Percentiles rank a stretch among this genome's conserved stretches.
phyloP scores from a whole-genome alignment of 1,140 invertebrate genomes.

The Sipha flava region DNA sequence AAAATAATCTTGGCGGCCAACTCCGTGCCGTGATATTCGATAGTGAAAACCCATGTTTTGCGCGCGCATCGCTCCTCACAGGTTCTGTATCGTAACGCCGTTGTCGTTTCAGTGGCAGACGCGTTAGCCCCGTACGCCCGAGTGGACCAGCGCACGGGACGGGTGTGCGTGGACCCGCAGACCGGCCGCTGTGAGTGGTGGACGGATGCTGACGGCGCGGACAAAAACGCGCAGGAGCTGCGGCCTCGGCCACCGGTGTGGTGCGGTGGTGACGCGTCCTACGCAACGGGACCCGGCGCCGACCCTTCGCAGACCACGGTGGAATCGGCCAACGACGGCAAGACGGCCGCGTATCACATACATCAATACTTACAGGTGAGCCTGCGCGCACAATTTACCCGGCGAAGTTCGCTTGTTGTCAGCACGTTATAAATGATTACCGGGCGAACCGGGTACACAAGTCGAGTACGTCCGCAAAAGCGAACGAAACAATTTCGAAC shows the following conservation, averaged over 20 bases:
- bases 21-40: too few relatives aligned
- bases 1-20: too few relatives aligned
- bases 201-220: neutral
- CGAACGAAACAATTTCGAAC: too few relatives aligned
- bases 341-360: constrained; percentile 92
- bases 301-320: constrained; percentile 93
- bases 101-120: constrained; percentile 54
- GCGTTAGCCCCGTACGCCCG: constrained; percentile 63
- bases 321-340: constrained; percentile 96
- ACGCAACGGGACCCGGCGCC: constrained; percentile 63
- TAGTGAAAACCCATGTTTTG: too few relatives aligned
- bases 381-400: too few relatives aligned
- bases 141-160: neutral
- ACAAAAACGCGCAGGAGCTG: constrained; percentile 75
- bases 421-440: too few relatives aligned
- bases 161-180: constrained; percentile 69
- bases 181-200: constrained; percentile 63
- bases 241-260: constrained; percentile 97
- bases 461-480: too few relatives aligned
- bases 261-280: constrained; percentile 88
- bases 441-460: too few relatives aligned
- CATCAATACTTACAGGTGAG: constrained; percentile 82
- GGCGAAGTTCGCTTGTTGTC: too few relatives aligned
- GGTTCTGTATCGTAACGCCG: too few relatives aligned
- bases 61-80: too few relatives aligned